Conservation (phyloP, 2,888 invertebrate genomes). For the Synanthedon vespiformis region DNA sequence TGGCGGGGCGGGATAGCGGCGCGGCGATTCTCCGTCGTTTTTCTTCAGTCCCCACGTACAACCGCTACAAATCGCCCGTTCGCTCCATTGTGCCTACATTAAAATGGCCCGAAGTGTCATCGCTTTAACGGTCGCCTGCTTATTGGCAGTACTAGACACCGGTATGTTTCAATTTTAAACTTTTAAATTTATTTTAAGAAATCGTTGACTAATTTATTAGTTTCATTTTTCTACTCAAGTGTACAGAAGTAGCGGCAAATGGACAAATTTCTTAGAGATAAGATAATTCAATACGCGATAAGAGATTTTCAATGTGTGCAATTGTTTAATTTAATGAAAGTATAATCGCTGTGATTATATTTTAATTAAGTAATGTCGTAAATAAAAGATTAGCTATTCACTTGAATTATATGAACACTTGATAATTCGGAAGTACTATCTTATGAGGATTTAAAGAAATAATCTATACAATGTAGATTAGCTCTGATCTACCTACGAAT, state of each 20-base stretch:
- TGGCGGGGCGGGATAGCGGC: constrained; percentile 23
- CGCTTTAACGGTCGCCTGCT: constrained; percentile 36
- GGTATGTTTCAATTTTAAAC: constrained; percentile 34
- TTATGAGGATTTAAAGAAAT: too few relatives aligned
- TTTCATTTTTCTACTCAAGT: background rate
- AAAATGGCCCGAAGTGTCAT: constrained; percentile 45
- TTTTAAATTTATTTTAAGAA: background rate
- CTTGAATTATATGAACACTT: too few relatives aligned
- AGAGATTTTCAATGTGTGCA: too few relatives aligned
- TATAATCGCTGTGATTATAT: too few relatives aligned
- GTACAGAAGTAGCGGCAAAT: constrained; percentile 1
- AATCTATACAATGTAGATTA: too few relatives aligned
- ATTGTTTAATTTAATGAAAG: too few relatives aligned
- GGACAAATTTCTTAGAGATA: constrained; percentile 1
- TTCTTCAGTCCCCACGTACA: constrained; percentile 35
- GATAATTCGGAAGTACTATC: too few relatives aligned
- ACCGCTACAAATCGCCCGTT: constrained; percentile 31
- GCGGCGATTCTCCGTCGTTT: constrained; percentile 9
- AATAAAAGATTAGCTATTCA: too few relatives aligned
- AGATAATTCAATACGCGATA: background rate
- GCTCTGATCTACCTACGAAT: too few relatives aligned
- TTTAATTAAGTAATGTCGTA: too few relatives aligned
- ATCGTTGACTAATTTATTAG: background rate
- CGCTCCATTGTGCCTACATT: constrained; percentile 11
- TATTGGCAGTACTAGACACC: constrained; percentile 47